These are phyloP conservation scores for Drepana arcuata DNA, from an alignment of 1,140 invertebrate genomes.

Conservation along the genomic window DNA sequence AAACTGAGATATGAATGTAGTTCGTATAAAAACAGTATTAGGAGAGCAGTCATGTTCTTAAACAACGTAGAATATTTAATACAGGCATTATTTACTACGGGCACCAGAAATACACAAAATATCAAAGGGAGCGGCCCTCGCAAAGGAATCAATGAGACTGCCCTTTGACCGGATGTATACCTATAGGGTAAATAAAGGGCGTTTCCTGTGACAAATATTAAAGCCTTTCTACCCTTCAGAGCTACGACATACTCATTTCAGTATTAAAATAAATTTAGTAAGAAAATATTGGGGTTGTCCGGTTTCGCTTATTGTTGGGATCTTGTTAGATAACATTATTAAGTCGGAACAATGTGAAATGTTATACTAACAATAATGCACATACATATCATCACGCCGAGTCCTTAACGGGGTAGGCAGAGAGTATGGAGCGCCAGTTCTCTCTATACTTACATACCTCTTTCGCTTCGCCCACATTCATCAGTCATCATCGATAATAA, in stretches of 20 bases:
- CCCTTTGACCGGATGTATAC: slow-evolving; percentile 37
- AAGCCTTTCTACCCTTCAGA: slow-evolving; percentile 19
- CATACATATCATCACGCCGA: too few relatives aligned
- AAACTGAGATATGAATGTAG: background rate
- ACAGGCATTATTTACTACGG: slow-evolving; percentile 27
- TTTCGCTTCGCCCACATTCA: too few relatives aligned
- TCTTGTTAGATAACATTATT: too few relatives aligned
- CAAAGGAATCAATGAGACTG: slow-evolving; percentile 36
- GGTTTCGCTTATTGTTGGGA: background rate
- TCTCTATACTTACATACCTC: too few relatives aligned
- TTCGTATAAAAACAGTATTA: slow-evolving; percentile 3
- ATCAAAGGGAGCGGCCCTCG: slow-evolving; percentile 24
- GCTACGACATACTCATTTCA: slow-evolving; percentile 9
- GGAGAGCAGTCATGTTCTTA: too few relatives aligned
- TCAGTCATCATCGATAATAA: too few relatives aligned
- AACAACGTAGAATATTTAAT: slow-evolving; percentile 32
- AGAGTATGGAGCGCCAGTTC: too few relatives aligned
- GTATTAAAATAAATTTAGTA: slow-evolving; percentile 2
- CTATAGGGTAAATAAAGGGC: slow-evolving; percentile 41
- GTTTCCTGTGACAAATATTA: slow-evolving; percentile 52
- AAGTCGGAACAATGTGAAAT: too few relatives aligned
- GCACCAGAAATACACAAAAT: slow-evolving; percentile 18
- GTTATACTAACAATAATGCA: too few relatives aligned
- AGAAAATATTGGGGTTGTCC: slow-evolving; percentile 1
- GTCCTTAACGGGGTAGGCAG: too few relatives aligned